phyloP scores from a whole-genome alignment of 2,113 vertebrate species.

The Xerus inauris region DNA sequence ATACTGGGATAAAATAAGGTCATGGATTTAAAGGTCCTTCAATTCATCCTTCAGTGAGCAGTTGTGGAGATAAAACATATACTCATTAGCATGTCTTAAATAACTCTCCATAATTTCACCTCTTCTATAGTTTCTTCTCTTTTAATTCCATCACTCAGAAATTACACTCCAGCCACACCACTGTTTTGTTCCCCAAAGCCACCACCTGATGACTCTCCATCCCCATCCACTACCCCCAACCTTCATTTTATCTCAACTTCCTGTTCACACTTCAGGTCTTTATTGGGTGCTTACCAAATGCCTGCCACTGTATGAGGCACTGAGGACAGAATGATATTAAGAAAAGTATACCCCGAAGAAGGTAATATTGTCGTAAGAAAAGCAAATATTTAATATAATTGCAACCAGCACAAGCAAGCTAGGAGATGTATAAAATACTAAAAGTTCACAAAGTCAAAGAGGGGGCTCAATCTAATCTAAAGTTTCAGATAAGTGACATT shows the following conservation, averaged over 20 bases:
- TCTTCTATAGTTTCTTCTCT: neutral
- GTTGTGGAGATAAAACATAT: neutral
- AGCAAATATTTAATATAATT: neutral
- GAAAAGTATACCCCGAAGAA: neutral
- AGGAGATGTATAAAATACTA: neutral
- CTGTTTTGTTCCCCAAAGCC: neutral
- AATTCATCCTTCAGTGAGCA: neutral
- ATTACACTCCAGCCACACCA: neutral
- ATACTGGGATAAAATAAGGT: conserved; percentile 8
- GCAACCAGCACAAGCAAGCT: neutral
- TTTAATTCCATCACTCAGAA: neutral
- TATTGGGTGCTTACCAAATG: neutral
- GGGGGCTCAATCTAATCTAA: neutral
- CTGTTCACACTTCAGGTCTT: neutral
- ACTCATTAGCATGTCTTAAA: neutral
- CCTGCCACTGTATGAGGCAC: neutral
- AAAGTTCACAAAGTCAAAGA: neutral
- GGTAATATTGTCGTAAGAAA: neutral
- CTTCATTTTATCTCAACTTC: neutral
- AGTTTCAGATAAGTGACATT: neutral
- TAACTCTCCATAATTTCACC: neutral
- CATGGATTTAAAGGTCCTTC: neutral
- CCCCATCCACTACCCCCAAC: neutral
- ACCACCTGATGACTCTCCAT: neutral
- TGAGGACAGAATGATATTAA: neutral